Percentiles rank a stretch among this genome's conserved stretches.
phyloP scores from a whole-genome alignment of 2,797 vertebrate species.

The Gymnocypris eckloni region DNA sequence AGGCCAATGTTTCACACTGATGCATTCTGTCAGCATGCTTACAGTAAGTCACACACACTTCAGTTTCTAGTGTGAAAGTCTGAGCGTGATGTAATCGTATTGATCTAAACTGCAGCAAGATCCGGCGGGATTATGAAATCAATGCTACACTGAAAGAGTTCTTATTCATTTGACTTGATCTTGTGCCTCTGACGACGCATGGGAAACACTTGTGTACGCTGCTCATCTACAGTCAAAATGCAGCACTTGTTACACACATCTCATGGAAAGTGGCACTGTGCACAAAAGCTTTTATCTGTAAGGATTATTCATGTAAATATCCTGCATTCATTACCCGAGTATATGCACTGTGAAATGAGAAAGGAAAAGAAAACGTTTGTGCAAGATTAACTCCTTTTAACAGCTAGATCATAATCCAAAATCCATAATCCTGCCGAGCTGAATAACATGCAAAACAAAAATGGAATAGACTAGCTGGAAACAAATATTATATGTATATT shows the following conservation, averaged over 20 bases:
- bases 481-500: not conserved
- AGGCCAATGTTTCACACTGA: not conserved
- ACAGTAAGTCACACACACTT: conserved; percentile 37
- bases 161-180: conserved; percentile 53
- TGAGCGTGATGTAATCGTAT: conserved; percentile 43
- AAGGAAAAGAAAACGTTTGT: conserved; percentile 19
- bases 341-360: conserved; percentile 36
- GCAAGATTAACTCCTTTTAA: conserved; percentile 44
- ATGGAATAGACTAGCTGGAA: not conserved
- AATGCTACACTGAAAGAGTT: conserved; percentile 49
- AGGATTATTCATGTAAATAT: conserved; percentile 43
- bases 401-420: conserved; percentile 19
- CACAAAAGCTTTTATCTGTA: conserved; percentile 24
- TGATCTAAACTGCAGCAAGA: conserved; percentile 49
- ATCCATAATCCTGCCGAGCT: not conserved
- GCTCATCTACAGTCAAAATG: not conserved
- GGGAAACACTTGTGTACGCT: not conserved
- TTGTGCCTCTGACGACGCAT: conserved; percentile 11
- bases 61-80: conserved; percentile 17
- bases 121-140: conserved; percentile 50
- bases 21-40: conserved; percentile 18
- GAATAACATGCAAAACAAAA: conserved; percentile 39
- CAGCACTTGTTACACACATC: not conserved
- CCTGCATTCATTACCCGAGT: conserved; percentile 29
- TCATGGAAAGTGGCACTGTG: not conserved